Evolutionary conservation across 2,113 vertebrate species (phyloP).

Genomic region (Dendrocopos noguchii): DNA sequence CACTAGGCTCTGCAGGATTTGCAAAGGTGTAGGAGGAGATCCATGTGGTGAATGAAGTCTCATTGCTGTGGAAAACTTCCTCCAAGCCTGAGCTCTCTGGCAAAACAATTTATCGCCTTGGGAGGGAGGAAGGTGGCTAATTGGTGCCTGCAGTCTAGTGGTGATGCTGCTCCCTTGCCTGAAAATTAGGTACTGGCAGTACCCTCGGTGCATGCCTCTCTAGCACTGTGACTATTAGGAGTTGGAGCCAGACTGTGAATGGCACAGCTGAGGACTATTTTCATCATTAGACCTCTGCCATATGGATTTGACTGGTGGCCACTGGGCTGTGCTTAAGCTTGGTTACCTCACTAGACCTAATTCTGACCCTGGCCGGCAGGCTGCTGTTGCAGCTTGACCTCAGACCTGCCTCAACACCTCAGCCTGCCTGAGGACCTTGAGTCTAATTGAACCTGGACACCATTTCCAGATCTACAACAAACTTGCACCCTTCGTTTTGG

Average conservation of each 20-base stretch:
- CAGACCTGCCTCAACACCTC: neutral
- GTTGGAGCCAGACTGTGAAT: neutral
- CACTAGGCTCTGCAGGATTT: neutral
- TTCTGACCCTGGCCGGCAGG: neutral
- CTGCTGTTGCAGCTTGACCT: neutral
- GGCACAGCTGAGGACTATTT: neutral
- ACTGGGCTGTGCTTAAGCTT: neutral
- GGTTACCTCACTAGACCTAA: neutral
- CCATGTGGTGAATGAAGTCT: neutral
- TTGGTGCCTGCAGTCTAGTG: rapidly evolving
- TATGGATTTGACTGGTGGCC: neutral
- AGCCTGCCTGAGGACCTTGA: neutral
- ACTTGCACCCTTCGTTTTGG: neutral
- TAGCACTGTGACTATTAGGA: neutral
- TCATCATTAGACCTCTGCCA: neutral
- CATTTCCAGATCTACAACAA: neutral
- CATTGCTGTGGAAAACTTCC: neutral
- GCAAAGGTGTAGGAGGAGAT: neutral
- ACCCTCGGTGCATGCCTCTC: neutral
- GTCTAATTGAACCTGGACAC: neutral
- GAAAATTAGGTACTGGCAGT: neutral
- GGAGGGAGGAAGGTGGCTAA: neutral
- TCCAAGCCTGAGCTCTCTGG: rapidly evolving
- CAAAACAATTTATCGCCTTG: neutral
- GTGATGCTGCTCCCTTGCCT: neutral